Conservation (phyloP, 35 echinoderm and acorn worm genomes). For the Hemicentrotus pulcherrimus region DNA sequence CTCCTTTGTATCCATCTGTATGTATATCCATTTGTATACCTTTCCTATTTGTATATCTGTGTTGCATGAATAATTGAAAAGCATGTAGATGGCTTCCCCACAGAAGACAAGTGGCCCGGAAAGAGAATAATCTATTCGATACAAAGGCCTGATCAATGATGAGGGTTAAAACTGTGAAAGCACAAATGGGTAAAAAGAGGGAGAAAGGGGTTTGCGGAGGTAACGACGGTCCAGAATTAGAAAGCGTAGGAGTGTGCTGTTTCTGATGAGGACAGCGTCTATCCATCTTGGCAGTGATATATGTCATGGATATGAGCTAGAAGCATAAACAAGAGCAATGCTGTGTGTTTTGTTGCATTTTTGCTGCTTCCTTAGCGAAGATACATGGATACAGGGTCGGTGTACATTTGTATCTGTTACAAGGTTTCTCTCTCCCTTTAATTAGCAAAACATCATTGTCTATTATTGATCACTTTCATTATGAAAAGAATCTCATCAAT, state of each 20-base stretch:
- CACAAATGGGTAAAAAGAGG: not conserved
- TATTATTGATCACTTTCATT: not conserved
- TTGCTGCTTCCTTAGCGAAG: not conserved
- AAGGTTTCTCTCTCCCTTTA: not conserved
- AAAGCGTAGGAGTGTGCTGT: not conserved
- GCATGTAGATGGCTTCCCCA: not conserved
- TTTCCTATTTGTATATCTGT: not conserved
- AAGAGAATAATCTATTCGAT: constrained; percentile 2
- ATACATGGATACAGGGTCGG: not conserved
- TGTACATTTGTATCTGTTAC: not conserved
- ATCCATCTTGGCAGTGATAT: not conserved
- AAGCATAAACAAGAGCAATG: not conserved
- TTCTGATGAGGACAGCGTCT: not conserved
- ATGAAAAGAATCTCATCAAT: not conserved
- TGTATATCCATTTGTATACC: not conserved
- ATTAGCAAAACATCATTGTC: not conserved
- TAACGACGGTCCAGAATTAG: not conserved
- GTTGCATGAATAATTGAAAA: constrained; percentile 33
- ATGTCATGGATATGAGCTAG: not conserved
- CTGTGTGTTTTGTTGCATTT: not conserved
- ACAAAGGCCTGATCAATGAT: not conserved
- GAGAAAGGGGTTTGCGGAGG: not conserved
- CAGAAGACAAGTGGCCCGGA: not conserved
- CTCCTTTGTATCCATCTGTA: not conserved
- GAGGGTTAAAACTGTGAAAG: not conserved